Evolutionary conservation across 2,797 vertebrate species (phyloP), one percentile per base, ranked within the genome.

Genomic region (Anguilla obscura): DNA sequence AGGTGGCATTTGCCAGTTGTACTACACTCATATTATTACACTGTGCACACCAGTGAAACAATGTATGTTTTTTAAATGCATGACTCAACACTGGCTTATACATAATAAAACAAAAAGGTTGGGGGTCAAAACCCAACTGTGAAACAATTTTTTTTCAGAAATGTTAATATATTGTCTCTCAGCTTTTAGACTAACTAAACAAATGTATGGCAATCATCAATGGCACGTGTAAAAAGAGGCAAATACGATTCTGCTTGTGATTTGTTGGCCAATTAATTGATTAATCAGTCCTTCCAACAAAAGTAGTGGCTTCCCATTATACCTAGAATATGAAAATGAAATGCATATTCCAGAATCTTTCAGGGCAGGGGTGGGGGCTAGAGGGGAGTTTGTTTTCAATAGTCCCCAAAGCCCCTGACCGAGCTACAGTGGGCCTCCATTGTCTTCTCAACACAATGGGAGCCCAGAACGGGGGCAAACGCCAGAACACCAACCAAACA

Each of bases 321-420:
- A 54, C 48, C 56, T 54, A 88, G 69, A 89, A 63, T 40, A 88
- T 86, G 74, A 54, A 86, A 54, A 52, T 36, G 69, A 84, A 88
- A 87, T 27, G 66, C 60, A 66, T 85, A 30, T 93, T 95, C 93
- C 90, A 92, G 93, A 69, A 93, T 88, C 91, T 89, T 93, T 94
- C 91, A 76, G 80, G 71, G 63, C 60, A 60, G 84, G 69, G 91
- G 56, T 84, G 58, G 33, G 86, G 84, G 89, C 84, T 48, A 84
- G 18, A 83, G 50, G 85, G 79, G 40, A 27, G 52, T 82, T 79
- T 82, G 84, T 76, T 85, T 79, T 89, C 84, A 91, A 86, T 90
- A 86, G 88, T 24, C 30, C 18, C 69, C 66, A 89, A 89, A 56
- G 27, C 86, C 87, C 86, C 30, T 89, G 89, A 89, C 85, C 27